Evolutionary conservation across 2,888 invertebrate genomes (phyloP), one percentile per base, ranked within the genome.

Genomic region (Ochropleura leucogaster): DNA sequence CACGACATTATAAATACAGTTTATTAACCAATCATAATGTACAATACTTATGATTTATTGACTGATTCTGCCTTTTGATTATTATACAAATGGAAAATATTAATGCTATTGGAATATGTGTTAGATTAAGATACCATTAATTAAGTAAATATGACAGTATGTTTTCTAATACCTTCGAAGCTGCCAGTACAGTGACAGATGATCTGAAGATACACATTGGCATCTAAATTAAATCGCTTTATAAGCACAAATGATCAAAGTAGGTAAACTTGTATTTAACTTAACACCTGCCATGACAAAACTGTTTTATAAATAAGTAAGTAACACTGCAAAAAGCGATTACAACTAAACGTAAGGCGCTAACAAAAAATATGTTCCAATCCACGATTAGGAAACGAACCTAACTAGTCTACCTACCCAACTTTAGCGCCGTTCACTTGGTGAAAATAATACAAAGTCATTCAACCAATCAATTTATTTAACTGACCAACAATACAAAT

Each of bases 31-130:
- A 75, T 64, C 57, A 55, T 67, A 73, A 75, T 72, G 71, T 55
- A 64, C 65, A 46, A 79, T 82, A 57, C 30, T 55, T 47, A 82
- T 78, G 82, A 86, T 86, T 85, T 82, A 85, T 85, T 71, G 55
- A 55, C 68, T 72, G 62, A 69, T 74, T 74, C 78, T 46, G 81
- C 51, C n/a, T 79, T 85, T 74, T 76, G 77, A 76, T 74, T 85
- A 49, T 68, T 80, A 74, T 71, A 78, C 77, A 75, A 80, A 83
- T 73, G 68, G 47, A 63, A 66, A 72, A 73, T 82, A 74, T 63
- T 53, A 70, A 76, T 75, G 70, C 51, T 53, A 62, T 74, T 68
- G n/a, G 66, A 68, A 77, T 77, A 75, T 73, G 72, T 71, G 68
- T 75, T 75, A 81, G 59, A 82, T 79, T 73, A 74, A 75, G 51